Evolutionary conservation across 2,797 vertebrate species (phyloP).

Genomic region (Lutjanus campechanus): DNA sequence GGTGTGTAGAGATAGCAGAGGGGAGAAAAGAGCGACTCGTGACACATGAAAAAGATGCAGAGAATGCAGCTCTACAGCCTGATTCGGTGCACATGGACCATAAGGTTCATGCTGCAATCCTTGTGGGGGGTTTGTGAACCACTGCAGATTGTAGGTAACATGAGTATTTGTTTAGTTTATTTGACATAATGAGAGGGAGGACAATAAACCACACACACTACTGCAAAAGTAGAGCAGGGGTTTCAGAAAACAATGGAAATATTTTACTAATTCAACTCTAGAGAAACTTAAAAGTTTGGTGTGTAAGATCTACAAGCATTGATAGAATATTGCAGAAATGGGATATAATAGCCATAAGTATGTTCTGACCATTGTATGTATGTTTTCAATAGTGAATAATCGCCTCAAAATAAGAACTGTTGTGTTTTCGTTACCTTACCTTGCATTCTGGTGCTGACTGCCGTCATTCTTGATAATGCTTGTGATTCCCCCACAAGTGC

Average conservation of each 20-base stretch:
- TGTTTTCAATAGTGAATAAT: no score
- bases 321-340: no score
- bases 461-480: no score
- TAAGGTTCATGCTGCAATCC: conserved; percentile 1
- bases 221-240: not conserved
- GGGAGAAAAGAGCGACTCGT: not conserved
- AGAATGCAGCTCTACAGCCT: not conserved
- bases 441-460: no score
- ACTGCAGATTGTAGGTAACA: conserved; percentile 10
- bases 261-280: not conserved
- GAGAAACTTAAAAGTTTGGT: not conserved
- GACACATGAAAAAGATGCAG: not conserved
- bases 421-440: no score
- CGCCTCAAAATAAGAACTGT: no score
- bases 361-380: no score
- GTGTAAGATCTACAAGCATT: no score
- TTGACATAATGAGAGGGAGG: conserved; percentile 12
- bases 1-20: not conserved
- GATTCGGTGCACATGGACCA: not conserved
- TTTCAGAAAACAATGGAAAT: not conserved
- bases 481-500: no score
- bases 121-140: conserved; percentile 1
- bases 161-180: conserved; percentile 1
- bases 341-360: no score
- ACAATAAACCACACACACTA: conserved; percentile 8